Evolutionary conservation across 2,888 invertebrate species (phyloP).

Genomic region (Folsomia candida): DNA sequence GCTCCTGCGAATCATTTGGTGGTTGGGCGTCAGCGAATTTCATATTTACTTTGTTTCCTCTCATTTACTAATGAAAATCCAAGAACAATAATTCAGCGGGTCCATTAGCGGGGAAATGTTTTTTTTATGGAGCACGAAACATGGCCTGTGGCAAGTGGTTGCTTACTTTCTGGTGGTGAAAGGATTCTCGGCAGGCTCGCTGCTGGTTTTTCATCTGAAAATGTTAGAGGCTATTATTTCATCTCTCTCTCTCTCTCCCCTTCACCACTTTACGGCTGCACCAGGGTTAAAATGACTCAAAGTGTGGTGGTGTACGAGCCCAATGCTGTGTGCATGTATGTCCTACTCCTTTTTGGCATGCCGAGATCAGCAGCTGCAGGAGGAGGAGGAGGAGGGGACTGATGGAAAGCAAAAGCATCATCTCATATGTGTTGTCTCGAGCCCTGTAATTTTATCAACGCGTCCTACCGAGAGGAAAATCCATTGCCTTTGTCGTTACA

Average conservation of each 20-base stretch:
- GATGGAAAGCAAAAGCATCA: no score
- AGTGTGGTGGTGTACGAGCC: no score
- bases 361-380: no score
- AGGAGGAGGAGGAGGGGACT: no score
- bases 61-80: conserved; percentile 30
- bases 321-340: no score
- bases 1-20: not conserved
- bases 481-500: not conserved
- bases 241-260: not conserved
- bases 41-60: conserved; percentile 17
- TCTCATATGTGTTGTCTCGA: no score
- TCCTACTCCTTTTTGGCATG: no score
- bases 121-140: conserved; percentile 20
- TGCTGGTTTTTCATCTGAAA: conserved; percentile 9
- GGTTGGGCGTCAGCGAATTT: conserved; percentile 6
- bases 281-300: no score
- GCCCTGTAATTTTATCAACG: not conserved
- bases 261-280: not conserved
- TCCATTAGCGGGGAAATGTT: conserved; percentile 20
- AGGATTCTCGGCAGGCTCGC: conserved; percentile 1
- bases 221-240: conserved; percentile 11
- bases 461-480: not conserved
- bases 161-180: conserved; percentile 1
- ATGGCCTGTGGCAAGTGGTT: conserved; percentile 21
- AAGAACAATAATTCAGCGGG: conserved; percentile 27